These are phyloP conservation scores for Cyprinodon brontotheroides DNA, from an alignment of 2,113 vertebrate genomes.

Conservation along the genomic window DNA sequence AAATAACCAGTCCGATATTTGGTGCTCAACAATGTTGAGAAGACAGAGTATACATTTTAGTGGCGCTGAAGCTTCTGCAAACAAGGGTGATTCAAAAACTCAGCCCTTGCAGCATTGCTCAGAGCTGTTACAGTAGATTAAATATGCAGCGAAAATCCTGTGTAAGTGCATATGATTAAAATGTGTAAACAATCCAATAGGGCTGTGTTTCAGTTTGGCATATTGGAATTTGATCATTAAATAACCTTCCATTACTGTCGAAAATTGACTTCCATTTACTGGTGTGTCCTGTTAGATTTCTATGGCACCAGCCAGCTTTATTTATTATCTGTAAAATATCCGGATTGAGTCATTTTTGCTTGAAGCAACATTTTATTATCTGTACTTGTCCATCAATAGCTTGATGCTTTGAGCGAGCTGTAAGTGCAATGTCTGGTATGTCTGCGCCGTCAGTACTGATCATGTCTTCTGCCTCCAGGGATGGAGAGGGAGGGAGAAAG, in stretches of 20 bases:
- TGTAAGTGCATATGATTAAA: background rate
- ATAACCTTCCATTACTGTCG: background rate
- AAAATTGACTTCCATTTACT: constrained; percentile 15
- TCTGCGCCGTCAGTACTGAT: constrained; percentile 54
- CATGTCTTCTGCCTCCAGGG: constrained; percentile 56
- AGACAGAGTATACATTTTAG: background rate
- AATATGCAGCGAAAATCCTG: background rate
- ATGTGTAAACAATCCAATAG: background rate
- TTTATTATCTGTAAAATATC: constrained; percentile 25
- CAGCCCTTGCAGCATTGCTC: background rate
- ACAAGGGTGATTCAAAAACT: background rate
- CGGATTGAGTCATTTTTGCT: constrained; percentile 42
- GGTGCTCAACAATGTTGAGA: background rate
- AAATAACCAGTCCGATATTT: background rate
- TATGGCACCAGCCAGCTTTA: constrained; percentile 11
- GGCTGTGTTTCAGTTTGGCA: background rate
- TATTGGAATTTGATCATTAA: background rate
- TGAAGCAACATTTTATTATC: constrained; percentile 57
- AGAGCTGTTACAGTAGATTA: background rate
- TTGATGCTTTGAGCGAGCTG: constrained; percentile 56
- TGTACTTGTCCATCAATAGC: constrained; percentile 58
- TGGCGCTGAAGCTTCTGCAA: background rate
- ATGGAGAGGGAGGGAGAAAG: constrained; percentile 7
- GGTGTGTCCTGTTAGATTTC: constrained; percentile 9
- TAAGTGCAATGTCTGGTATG: constrained; percentile 58